A percentile compares a stretch with the other conserved stretches of the same genome.
Conservation (phyloP, 2,888 invertebrate species). For the Eupelmus urozonus region DNA sequence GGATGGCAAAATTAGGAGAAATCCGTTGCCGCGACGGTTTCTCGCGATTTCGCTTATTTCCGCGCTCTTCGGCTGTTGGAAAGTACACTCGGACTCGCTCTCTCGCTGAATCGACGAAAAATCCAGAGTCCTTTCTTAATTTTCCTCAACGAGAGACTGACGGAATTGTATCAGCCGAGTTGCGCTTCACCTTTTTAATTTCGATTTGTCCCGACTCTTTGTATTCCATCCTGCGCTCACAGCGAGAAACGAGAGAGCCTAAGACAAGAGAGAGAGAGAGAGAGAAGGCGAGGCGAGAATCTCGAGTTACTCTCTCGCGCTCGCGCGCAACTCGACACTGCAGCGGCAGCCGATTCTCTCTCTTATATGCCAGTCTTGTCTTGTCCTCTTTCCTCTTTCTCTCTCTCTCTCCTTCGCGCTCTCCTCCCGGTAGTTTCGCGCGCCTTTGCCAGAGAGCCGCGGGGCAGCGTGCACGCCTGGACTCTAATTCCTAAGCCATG, state of each 20-base stretch:
- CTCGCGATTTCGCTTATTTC: too few species aligned
- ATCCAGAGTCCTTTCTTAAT: neutral
- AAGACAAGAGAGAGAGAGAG: slow-evolving; percentile 6
- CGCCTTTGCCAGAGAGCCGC: neutral
- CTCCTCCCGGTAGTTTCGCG: neutral
- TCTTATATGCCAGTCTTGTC: slow-evolving; percentile 16
- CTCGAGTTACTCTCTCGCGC: slow-evolving; percentile 45
- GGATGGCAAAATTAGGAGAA: slow-evolving; percentile 28
- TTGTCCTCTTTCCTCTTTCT: neutral
- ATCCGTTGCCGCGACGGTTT: too few species aligned
- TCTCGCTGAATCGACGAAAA: neutral
- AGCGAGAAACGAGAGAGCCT: neutral
- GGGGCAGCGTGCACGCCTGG: neutral
- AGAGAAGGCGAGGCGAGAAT: slow-evolving; percentile 4
- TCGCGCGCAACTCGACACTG: slow-evolving; percentile 48
- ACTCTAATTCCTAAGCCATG: slow-evolving; percentile 53
- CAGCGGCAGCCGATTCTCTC: slow-evolving; percentile 51
- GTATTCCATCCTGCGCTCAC: neutral
- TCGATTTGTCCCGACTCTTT: neutral
- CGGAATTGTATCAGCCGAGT: too few species aligned
- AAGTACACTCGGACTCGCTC: neutral
- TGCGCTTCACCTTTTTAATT: neutral
- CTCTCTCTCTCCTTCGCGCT: too few species aligned
- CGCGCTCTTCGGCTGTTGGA: neutral
- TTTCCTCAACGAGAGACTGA: neutral